phyloP scores from a whole-genome alignment of 2,888 invertebrate genomes.

The Cataglyphis cursor region DNA sequence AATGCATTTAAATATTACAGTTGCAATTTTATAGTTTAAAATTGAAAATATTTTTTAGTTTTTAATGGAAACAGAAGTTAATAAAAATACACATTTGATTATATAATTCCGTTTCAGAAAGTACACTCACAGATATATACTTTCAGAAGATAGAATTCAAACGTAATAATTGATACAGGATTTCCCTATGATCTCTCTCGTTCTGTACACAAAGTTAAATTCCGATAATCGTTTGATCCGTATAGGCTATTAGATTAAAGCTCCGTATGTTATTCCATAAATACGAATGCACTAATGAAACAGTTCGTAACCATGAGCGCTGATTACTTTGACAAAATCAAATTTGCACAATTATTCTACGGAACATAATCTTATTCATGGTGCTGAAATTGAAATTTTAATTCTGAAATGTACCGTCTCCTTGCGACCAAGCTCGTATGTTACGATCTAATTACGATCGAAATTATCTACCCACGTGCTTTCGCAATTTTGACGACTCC shows the following conservation, averaged over 20 bases:
- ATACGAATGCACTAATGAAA: constrained; percentile 29
- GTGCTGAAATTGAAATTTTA: constrained; percentile 9
- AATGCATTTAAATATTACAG: background rate
- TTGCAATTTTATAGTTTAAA: background rate
- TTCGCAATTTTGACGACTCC: background rate
- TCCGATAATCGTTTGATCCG: constrained; percentile 33
- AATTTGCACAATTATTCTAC: constrained; percentile 34
- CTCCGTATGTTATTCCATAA: constrained; percentile 30
- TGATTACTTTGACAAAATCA: constrained; percentile 33
- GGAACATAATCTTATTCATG: constrained; percentile 31
- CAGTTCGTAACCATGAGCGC: constrained; percentile 6
- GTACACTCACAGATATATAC: background rate
- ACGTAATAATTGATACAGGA: constrained; percentile 5
- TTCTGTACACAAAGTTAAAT: background rate
- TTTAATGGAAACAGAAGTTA: background rate
- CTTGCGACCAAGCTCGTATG: background rate
- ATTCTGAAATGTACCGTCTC: background rate
- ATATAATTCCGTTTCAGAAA: background rate
- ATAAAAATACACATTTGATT: background rate
- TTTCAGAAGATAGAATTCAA: background rate
- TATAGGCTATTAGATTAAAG: constrained; percentile 31
- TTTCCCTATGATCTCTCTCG: constrained; percentile 16
- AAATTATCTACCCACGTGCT: background rate
- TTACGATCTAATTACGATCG: constrained; percentile 14
- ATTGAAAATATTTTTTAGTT: background rate